phyloP scores from a whole-genome alignment of 2,797 vertebrate species.

The Squalus acanthias region DNA sequence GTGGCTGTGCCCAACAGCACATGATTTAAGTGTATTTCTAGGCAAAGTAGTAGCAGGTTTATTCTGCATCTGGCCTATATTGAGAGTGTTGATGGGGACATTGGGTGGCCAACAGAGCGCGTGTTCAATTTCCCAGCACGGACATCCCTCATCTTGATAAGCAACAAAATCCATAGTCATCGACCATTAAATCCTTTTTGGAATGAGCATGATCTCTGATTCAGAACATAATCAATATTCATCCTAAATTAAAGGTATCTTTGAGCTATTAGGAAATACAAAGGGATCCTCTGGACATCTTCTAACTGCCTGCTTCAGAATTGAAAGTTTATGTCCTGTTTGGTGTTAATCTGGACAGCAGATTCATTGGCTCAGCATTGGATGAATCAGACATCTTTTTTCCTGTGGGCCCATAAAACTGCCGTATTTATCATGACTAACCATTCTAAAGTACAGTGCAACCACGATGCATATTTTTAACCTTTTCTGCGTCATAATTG shows the following conservation, averaged over 20 bases:
- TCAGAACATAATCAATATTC: neutral
- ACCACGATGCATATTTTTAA: neutral
- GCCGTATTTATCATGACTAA: neutral
- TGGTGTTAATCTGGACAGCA: neutral
- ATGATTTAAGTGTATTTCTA: neutral
- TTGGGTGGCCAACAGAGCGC: neutral
- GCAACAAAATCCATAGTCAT: neutral
- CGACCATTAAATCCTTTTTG: conserved; percentile 3
- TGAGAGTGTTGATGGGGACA: neutral
- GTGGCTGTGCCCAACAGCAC: neutral
- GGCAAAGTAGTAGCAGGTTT: neutral
- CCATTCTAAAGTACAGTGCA: neutral
- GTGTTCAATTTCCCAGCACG: neutral
- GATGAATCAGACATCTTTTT: neutral
- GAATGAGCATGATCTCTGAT: conserved; percentile 3
- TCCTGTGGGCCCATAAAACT: neutral
- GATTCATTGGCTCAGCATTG: neutral
- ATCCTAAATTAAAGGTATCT: neutral
- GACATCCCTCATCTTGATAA: neutral
- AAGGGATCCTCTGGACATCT: neutral
- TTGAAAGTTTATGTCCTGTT: neutral
- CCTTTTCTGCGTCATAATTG: neutral
- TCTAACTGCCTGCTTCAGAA: neutral
- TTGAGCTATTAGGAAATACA: neutral
- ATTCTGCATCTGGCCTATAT: neutral